These are phyloP conservation scores for Liparis tanakae DNA, from an alignment of 2,797 vertebrate species.

Conservation along the genomic window DNA sequence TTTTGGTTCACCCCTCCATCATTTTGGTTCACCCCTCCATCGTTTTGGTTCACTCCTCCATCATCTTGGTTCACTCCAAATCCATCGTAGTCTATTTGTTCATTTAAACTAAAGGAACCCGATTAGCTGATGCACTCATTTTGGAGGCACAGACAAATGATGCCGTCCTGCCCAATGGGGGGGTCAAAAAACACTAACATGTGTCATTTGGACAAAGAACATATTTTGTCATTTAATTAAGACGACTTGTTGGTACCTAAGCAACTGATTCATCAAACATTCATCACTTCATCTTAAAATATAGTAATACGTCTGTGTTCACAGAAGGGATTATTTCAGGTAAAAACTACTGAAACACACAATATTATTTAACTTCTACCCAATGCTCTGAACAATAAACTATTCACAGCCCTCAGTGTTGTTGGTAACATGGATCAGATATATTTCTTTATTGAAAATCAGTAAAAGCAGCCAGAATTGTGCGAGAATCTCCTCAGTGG, in stretches of 20 bases:
- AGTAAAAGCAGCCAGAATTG: constrained; percentile 13
- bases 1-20: too few species aligned
- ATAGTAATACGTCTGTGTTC: background rate
- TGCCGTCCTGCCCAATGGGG: background rate
- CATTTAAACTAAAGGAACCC: background rate
- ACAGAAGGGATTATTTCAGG: background rate
- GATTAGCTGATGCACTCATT: background rate
- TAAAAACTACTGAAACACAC: constrained; percentile 11
- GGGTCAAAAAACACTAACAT: background rate
- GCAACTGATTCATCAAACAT: background rate
- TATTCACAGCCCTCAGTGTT: constrained; percentile 1
- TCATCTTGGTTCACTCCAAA: background rate
- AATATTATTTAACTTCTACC: constrained; percentile 9
- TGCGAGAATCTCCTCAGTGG: constrained; percentile 23
- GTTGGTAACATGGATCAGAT: constrained; percentile 11
- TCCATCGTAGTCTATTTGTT: background rate
- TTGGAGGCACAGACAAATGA: background rate
- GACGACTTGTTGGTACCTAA: background rate
- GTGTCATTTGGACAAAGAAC: background rate
- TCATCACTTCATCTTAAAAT: background rate
- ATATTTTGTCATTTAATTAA: background rate
- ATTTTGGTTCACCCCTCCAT: too few species aligned
- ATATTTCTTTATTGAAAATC: constrained; percentile 27
- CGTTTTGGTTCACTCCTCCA: too few species aligned
- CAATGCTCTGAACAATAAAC: background rate